These are phyloP conservation scores for Dendrocopos noguchii DNA, from an alignment of 2,113 vertebrate genomes.

Conservation along the genomic window DNA sequence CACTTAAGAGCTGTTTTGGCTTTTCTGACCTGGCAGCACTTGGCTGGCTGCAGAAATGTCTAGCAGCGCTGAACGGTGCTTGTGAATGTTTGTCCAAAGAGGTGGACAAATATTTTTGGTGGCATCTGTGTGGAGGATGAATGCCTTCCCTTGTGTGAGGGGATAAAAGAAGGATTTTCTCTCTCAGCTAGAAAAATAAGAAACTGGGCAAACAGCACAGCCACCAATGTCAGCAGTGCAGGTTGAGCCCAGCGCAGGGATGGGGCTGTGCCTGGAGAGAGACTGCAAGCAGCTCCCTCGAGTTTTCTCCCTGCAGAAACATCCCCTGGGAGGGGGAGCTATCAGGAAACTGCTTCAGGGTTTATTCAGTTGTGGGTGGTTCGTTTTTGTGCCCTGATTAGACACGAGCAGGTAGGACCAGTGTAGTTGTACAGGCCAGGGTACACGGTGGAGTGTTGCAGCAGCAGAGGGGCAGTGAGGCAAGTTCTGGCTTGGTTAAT, in stretches of 20 bases:
- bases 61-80: neutral
- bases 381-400: neutral
- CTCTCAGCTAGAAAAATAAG: neutral
- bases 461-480: neutral
- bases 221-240: neutral
- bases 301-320: neutral
- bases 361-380: neutral
- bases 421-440: neutral
- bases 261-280: neutral
- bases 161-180: neutral
- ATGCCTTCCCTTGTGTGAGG: neutral
- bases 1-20: neutral
- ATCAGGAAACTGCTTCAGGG: neutral
- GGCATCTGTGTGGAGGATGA: neutral
- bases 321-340: neutral
- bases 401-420: rapidly evolving
- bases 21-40: neutral
- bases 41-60: neutral
- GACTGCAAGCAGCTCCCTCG: neutral
- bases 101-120: neutral
- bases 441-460: rapidly evolving
- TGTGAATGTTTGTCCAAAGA: neutral
- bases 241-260: neutral
- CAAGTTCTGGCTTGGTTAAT: neutral
- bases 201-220: neutral